Evolutionary conservation across 2,797 vertebrate genomes (phyloP), one percentile per base, ranked within the genome.

Genomic region (Etheostoma nigrum): DNA sequence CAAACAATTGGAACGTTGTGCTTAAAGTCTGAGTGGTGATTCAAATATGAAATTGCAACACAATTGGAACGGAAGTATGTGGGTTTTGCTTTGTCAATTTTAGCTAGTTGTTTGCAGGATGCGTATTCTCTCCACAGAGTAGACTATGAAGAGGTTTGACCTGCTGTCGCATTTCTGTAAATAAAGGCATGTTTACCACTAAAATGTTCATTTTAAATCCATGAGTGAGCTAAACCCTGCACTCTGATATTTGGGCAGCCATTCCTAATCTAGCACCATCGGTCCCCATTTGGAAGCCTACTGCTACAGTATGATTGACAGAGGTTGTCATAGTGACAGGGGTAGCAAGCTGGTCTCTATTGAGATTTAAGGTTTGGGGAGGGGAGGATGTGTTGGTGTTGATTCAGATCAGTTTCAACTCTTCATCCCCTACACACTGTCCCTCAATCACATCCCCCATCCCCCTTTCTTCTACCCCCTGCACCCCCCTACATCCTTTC

Each of bases 361-460:
- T 90, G 88, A 90, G 90, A 79, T 83, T 90, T 89, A 67, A 76
- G 80, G 82, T 83, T 82, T 74, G 67, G 60, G 61, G 70, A 53
- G 59, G 68, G 71, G 85, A 81, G 83, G 83, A 91, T 82, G 89
- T 91, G 90, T 87, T 88, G 87, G 87, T 92, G 91, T 91, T 91
- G 89, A 88, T 91, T 92, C 90, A 93, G 92, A 93, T 93, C 92
- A 86, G 86, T 93, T 93, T 92, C 92, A 92, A 76, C 58, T 88
- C 85, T 86, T 88, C 87, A 87, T 91, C 79, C 77, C 63, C 67
- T 78, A 70, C 62, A n/a, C 75, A 54, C 75, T 67, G 82, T 89
- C 77, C 84, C 87, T 89, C 88, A 89, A 82, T 87, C 88, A 79
- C 66, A 48, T 82, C 68, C 47, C 59, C n/a, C 55, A 19, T 23